These are phyloP conservation scores for Theodoxus fluviatilis DNA, from an alignment of 2,888 invertebrate species.

Conservation along the genomic window DNA sequence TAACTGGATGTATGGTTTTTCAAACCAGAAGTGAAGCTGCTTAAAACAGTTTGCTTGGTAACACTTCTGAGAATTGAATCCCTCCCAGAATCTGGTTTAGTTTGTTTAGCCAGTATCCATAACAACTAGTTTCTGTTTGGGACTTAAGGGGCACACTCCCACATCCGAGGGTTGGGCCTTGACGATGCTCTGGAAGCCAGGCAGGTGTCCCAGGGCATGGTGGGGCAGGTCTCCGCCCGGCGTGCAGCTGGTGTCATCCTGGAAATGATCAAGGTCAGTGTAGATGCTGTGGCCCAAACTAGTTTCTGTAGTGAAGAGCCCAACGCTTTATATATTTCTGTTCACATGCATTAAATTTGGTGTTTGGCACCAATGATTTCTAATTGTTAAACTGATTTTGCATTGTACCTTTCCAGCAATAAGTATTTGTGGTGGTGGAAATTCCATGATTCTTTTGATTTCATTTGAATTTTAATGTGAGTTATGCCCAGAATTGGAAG, in stretches of 20 bases:
- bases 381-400: too few relatives aligned
- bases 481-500: too few relatives aligned
- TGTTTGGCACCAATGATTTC: too few relatives aligned
- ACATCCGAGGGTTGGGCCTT: slow-evolving; percentile 94
- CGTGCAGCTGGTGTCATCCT: slow-evolving; percentile 93
- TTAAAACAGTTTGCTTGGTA: too few relatives aligned
- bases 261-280: slow-evolving; percentile 85
- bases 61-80: too few relatives aligned
- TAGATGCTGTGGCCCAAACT: neutral
- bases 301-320: too few relatives aligned
- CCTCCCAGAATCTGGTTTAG: too few relatives aligned
- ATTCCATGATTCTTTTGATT: neutral
- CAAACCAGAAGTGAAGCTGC: too few relatives aligned
- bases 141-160: slow-evolving; percentile 87
- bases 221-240: slow-evolving; percentile 86
- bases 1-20: too few relatives aligned
- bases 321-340: too few relatives aligned
- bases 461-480: too few relatives aligned
- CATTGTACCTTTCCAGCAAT: neutral
- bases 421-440: neutral
- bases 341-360: too few relatives aligned
- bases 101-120: slow-evolving; percentile 20
- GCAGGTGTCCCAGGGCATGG: slow-evolving; percentile 94
- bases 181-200: slow-evolving; percentile 93
- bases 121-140: slow-evolving; percentile 12